Base-by-base conservation (phyloP, 1,140 invertebrate genomes). In the Drosophila pectinifera region DNA sequence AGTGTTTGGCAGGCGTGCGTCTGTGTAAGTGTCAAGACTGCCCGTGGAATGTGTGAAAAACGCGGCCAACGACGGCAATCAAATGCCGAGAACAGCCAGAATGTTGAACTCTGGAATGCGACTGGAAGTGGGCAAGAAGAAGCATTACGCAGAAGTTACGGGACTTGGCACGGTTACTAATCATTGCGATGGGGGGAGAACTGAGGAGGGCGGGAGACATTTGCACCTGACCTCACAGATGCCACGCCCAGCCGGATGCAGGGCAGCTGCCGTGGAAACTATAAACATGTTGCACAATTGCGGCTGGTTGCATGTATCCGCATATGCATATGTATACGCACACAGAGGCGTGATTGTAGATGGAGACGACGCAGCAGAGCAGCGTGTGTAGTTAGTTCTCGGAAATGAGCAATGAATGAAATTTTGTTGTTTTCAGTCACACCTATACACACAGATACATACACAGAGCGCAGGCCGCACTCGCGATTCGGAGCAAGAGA, bases 1-100 rank as follows among this genome's bases (percentile, higher is more conserved):
- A 84, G 80, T 83, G 80, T 79, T 54, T 70, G 58, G 54, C 42
- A 26, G 39, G 46, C 39, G 42, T 55, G 41, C 67, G 39, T 57
- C 16, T 45, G 48, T 70, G 56, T 56, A 41, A 58, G 63, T 73
- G 65, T 58, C 57, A 45, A 42, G 72, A 74, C 79, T 65, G 67
- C 67, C 72, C 58, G 76, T 70, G 83, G 83, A 88, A 88, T 88
- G 84, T 88, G 80, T 84, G 67, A 88, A 88, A 90, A 88, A 89
- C 84, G 84, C 84, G 84, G 84, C 84, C 83, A 88, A 84, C 83
- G 83, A 89, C 76, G 76, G 76, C 63, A 73, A 74, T 70, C 79
- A 79, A 83, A 89, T 54, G 64, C 58, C 64, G 68, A 56, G 62
- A 73, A 49, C 38, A 45, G 70, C 61, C 64, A 76, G 73, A 76